Evolutionary conservation across 35 echinoderm and acorn worm species (phyloP).

Genomic region (Anneissia japonica): DNA sequence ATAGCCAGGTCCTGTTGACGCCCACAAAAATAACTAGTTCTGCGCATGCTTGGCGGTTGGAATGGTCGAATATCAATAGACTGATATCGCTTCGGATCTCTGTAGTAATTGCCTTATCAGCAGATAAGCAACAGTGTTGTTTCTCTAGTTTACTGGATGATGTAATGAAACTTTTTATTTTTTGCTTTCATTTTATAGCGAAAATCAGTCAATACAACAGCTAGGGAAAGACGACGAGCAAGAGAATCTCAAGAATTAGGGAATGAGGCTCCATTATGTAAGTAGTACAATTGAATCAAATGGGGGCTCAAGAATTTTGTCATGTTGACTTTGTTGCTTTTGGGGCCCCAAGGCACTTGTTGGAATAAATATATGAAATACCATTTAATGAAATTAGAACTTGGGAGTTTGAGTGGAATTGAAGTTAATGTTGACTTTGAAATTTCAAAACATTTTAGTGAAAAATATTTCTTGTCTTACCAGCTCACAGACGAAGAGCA

Average conservation of each 20-base stretch:
- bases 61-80: too few species aligned
- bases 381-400: neutral
- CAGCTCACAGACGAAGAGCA: neutral
- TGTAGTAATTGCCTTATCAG: neutral
- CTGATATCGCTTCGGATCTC: too few species aligned
- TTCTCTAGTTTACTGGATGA: neutral
- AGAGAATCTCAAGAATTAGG: slow-evolving; percentile 89
- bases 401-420: neutral
- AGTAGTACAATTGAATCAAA: neutral
- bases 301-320: too few species aligned
- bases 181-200: slow-evolving; percentile 15
- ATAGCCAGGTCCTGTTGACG: too few species aligned
- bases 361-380: too few species aligned
- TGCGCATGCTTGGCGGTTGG: too few species aligned
- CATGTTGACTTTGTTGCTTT: too few species aligned
- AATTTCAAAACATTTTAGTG: too few species aligned
- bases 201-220: slow-evolving; percentile 60
- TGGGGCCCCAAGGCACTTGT: too few species aligned
- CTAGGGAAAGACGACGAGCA: slow-evolving; percentile 74
- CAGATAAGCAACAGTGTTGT: neutral
- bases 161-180: neutral
- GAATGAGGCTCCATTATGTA: neutral
- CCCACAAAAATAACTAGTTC: too few species aligned
- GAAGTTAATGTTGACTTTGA: neutral
- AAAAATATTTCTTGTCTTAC: neutral